These are phyloP conservation scores for Microhierax caerulescens DNA, from an alignment of 2,797 vertebrate genomes.

Conservation along the genomic window DNA sequence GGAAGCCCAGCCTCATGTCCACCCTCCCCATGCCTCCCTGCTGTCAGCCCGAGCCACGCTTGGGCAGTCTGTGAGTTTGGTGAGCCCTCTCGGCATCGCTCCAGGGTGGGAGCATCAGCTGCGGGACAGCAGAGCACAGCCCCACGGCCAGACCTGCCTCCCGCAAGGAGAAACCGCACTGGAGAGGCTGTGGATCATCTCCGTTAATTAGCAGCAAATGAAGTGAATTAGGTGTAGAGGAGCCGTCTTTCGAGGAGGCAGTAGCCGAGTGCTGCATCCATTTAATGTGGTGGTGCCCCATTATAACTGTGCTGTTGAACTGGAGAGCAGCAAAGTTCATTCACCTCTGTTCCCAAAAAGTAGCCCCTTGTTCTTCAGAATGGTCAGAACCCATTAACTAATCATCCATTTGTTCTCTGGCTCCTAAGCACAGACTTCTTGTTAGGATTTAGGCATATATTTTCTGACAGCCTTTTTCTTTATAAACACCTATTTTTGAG, in stretches of 20 bases:
- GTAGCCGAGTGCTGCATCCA: not conserved
- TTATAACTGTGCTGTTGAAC: not conserved
- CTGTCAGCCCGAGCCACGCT: accelerated
- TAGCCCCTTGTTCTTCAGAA: not conserved
- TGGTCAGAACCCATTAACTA: not conserved
- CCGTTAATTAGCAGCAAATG: not conserved
- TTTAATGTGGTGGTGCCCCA: not conserved
- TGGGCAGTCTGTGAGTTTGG: accelerated
- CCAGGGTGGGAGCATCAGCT: not conserved
- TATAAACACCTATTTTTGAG: not conserved
- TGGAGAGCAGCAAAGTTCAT: not conserved
- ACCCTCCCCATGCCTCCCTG: accelerated
- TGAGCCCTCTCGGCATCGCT: not conserved
- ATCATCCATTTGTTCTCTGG: constrained; percentile 24
- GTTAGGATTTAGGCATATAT: not conserved
- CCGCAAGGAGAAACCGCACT: not conserved
- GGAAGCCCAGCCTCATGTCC: not conserved
- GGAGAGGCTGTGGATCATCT: not conserved
- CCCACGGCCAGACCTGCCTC: not conserved
- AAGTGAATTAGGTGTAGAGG: not conserved
- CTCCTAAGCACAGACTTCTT: not conserved
- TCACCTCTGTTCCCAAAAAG: not conserved
- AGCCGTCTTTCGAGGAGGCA: not conserved
- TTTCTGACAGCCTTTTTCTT: not conserved
- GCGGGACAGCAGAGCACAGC: not conserved